Evolutionary conservation across 2,113 vertebrate species (phyloP).

Genomic region (Benitochromis conjunctus): DNA sequence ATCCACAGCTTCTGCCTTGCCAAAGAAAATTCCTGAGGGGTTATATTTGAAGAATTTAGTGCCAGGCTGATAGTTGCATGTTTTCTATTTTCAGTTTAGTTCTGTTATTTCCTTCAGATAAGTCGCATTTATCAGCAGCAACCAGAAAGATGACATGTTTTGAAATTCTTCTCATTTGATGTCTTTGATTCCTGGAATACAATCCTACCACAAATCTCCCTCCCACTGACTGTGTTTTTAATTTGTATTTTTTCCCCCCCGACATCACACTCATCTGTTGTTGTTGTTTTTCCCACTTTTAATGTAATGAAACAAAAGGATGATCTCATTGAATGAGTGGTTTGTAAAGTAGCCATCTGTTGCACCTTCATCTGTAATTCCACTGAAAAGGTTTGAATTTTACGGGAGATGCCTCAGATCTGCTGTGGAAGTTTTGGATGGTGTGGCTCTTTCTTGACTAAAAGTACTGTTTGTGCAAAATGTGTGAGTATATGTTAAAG

Average conservation of each 20-base stretch:
- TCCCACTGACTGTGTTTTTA: not conserved
- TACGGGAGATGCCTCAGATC: not conserved
- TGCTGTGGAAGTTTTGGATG: not conserved
- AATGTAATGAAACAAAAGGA: constrained; percentile 40
- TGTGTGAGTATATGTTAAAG: not conserved
- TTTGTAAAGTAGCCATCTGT: constrained; percentile 32
- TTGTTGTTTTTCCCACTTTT: constrained; percentile 4
- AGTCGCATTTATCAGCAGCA: constrained; percentile 32
- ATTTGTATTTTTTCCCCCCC: not conserved
- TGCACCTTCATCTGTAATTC: constrained; percentile 24
- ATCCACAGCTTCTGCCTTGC: constrained; percentile 3
- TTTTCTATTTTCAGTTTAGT: not conserved
- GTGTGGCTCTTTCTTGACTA: not conserved
- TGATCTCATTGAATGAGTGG: constrained; percentile 1
- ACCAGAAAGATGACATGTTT: constrained; percentile 11
- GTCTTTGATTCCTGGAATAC: constrained; percentile 16
- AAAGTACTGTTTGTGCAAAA: not conserved
- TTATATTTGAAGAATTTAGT: constrained; percentile 13
- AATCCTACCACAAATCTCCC: constrained; percentile 9
- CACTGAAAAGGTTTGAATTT: constrained; percentile 7
- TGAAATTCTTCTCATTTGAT: constrained; percentile 25
- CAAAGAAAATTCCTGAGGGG: constrained; percentile 10
- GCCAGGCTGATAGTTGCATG: not conserved
- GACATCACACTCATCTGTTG: not conserved
- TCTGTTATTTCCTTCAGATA: constrained; percentile 6